A percentile compares a stretch with the other conserved stretches of the same genome.
Conservation (phyloP, 2,888 invertebrate species). For the Seira musarum region DNA sequence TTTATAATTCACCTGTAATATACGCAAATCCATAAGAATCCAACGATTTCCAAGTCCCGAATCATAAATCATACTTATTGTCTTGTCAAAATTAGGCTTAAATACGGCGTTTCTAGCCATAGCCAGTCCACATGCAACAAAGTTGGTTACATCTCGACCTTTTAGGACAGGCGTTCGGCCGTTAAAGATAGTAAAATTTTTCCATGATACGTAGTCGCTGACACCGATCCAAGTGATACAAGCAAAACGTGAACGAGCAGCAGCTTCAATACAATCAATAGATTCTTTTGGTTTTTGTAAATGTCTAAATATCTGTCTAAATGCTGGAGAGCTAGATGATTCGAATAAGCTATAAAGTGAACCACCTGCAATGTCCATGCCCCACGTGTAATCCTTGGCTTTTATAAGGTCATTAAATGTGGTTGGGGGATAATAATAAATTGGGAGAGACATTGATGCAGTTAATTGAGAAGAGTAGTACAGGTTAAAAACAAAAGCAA, state of each 20-base stretch:
- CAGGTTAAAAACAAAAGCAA: conserved; percentile 18
- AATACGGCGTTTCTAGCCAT: conserved; percentile 34
- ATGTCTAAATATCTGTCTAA: conserved; percentile 27
- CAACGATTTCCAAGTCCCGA: conserved; percentile 34
- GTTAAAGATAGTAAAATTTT: conserved; percentile 38
- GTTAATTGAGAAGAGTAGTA: conserved; percentile 39
- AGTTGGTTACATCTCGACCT: conserved; percentile 18
- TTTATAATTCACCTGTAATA: conserved; percentile 22
- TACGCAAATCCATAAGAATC: conserved; percentile 28
- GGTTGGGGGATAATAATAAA: conserved; percentile 18
- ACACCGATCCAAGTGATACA: conserved; percentile 40
- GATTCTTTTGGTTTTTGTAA: conserved; percentile 33
- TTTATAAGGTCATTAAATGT: conserved; percentile 35
- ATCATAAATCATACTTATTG: conserved; percentile 35
- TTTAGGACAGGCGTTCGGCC: conserved; percentile 26
- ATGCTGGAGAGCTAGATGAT: conserved; percentile 19
- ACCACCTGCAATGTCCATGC: conserved; percentile 38
- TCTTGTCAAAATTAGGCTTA: conserved; percentile 42
- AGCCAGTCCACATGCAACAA: conserved; percentile 31
- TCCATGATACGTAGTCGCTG: conserved; percentile 28
- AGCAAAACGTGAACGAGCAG: conserved; percentile 10
- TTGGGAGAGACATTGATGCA: conserved; percentile 25
- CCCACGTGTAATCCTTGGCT: neutral
- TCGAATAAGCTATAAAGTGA: conserved; percentile 29
- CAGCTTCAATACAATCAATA: conserved; percentile 28